phyloP scores from a whole-genome alignment of 1,140 invertebrate genomes.

The Eciton burchellii region DNA sequence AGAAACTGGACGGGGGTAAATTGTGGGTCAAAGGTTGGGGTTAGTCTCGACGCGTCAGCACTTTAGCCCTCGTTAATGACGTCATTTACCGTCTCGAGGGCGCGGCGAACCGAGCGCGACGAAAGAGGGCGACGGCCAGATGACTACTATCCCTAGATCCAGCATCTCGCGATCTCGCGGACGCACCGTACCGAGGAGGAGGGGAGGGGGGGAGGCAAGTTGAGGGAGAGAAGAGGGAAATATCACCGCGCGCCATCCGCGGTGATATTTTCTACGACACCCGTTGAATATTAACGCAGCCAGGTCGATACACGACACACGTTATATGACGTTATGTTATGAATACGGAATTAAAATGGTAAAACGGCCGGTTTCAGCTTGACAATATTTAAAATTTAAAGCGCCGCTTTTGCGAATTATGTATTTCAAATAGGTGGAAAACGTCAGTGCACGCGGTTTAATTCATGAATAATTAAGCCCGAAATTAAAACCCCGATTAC shows the following conservation, averaged over 20 bases:
- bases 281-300: constrained; percentile 56
- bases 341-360: constrained; percentile 61
- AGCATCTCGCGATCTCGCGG: constrained; percentile 23
- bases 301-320: constrained; percentile 50
- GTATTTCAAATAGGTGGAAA: constrained; percentile 51
- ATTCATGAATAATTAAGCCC: constrained; percentile 67
- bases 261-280: constrained; percentile 51
- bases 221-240: too few relatives aligned
- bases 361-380: constrained; percentile 53
- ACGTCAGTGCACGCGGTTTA: constrained; percentile 53
- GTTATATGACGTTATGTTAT: constrained; percentile 61
- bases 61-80: constrained; percentile 80
- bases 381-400: constrained; percentile 67
- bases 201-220: too few relatives aligned
- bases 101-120: constrained; percentile 47
- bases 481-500: constrained; percentile 68
- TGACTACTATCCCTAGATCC: constrained; percentile 39
- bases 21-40: constrained; percentile 73
- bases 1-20: constrained; percentile 65
- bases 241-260: not conserved
- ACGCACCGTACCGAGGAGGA: constrained; percentile 1
- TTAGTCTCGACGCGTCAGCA: constrained; percentile 78
- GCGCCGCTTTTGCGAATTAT: constrained; percentile 47
- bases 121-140: constrained; percentile 17
- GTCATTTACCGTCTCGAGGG: constrained; percentile 77